Evolutionary conservation across 2,888 invertebrate genomes (phyloP), one percentile per base, ranked within the genome.

Genomic region (Tortricodes alternella): DNA sequence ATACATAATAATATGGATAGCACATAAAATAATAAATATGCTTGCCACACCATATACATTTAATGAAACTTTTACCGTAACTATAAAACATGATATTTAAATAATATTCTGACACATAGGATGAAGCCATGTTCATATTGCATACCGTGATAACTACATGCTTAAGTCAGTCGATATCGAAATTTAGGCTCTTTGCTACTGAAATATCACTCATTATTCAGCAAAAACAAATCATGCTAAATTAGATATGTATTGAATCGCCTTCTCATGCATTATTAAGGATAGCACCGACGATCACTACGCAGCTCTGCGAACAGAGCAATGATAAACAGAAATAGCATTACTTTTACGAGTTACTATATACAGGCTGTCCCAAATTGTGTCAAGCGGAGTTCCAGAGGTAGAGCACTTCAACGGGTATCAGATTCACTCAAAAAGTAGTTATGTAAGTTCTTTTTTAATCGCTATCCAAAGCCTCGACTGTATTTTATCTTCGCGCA

Each of bases 81-180:
- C 29, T 46, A 32, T 29, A n/a, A 7, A 11, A 3, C 2, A 35
- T 7, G 34, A 35, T 35, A 15, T 4, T 5, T 8, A 8, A 16
- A 15, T n/a, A n/a, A n/a, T n/a, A n/a, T n/a, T n/a, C n/a, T n/a
- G n/a, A n/a, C n/a, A n/a, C n/a, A n/a, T n/a, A n/a, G n/a, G n/a
- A n/a, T n/a, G n/a, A 35, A 16, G 35, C 13, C 29, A 16, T 35
- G 35, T 35, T 35, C 16, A 16, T 7, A 27, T 23, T 23, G 38
- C 63, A 39, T 56, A 51, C 18, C 60, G 56, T 61, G 21, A 51
- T 67, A 58, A 68, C 65, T 70, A 71, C 78, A 85, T 85, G 86
- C 85, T 81, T 80, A 82, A 83, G 85, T 85, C 85, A 85, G 85
- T 82, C 81, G 64, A 60, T 64, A 59, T 53, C 38, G 59, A 29